Conservation (phyloP, 2,113 vertebrate genomes). For the Oplegnathus fasciatus region DNA sequence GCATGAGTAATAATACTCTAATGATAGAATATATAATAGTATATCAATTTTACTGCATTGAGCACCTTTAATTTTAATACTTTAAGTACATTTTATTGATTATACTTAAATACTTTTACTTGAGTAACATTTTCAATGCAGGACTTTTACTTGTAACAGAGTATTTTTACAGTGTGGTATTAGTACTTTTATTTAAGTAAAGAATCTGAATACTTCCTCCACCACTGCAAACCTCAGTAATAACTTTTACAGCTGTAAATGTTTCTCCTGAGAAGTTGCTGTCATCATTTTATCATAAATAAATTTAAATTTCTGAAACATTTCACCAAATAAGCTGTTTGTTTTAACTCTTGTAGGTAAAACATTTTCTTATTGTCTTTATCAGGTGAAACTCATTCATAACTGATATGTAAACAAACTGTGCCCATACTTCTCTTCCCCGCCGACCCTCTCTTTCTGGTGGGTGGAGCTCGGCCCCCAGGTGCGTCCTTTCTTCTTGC, state of each 20-base stretch:
- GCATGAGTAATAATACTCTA: too few relatives aligned
- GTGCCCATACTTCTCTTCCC: constrained; percentile 88
- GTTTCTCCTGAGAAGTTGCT: neutral
- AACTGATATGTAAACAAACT: neutral
- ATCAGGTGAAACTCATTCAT: neutral
- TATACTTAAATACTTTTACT: neutral
- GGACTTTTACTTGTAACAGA: neutral
- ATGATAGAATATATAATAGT: neutral
- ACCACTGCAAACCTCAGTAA: neutral
- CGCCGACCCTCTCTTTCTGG: constrained; percentile 88
- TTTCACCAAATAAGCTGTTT: neutral
- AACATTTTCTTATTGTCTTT: neutral
- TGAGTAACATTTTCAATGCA: neutral
- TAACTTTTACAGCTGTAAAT: neutral
- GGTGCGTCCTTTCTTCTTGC: constrained; percentile 93
- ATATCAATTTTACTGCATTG: neutral
- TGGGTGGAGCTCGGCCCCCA: constrained; percentile 95
- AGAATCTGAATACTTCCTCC: neutral
- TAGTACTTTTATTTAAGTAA: neutral
- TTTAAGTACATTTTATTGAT: too few relatives aligned
- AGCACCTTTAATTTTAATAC: neutral
- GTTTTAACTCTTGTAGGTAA: neutral
- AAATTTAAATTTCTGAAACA: too few relatives aligned
- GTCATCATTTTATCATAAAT: neutral
- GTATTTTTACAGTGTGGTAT: neutral